These are phyloP conservation scores for Nyctereutes procyonoides DNA, from an alignment of 2,113 vertebrate species.

Conservation along the genomic window DNA sequence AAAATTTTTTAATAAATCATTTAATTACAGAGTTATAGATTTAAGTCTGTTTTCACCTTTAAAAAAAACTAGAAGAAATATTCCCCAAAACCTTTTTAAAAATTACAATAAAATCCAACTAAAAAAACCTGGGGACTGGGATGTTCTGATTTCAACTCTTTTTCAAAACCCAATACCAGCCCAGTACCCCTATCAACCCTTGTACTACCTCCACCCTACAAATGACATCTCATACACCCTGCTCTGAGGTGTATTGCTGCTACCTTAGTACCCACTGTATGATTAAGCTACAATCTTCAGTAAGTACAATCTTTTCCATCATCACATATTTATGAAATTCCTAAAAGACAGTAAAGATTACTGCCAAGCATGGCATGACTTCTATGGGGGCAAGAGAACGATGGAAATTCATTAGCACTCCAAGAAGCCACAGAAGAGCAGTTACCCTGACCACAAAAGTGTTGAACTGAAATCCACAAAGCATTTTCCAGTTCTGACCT, in stretches of 20 bases:
- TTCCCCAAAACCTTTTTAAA: not conserved
- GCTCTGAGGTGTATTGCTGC: not conserved
- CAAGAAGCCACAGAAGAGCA: not conserved
- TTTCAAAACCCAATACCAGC: not conserved
- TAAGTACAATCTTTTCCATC: not conserved
- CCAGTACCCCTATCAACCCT: not conserved
- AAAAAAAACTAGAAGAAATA: not conserved
- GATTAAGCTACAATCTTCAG: not conserved
- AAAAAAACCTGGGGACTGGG: not conserved
- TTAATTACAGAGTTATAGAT: not conserved
- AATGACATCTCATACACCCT: not conserved
- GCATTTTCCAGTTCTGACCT: not conserved
- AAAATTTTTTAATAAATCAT: not conserved
- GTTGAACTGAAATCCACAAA: not conserved
- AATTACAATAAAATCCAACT: constrained; percentile 38
- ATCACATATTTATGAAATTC: not conserved
- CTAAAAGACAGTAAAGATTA: constrained; percentile 14
- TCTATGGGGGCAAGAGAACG: not conserved
- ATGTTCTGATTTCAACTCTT: not conserved
- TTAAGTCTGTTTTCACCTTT: constrained; percentile 14
- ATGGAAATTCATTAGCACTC: not conserved
- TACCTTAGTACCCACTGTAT: not conserved
- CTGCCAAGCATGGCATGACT: not conserved
- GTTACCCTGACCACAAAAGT: not conserved
- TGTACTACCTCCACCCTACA: not conserved